A percentile compares a stretch with the other conserved stretches of the same genome.
Evolutionary conservation across 2,797 vertebrate species (phyloP).

Genomic region (Delichon dasypus): DNA sequence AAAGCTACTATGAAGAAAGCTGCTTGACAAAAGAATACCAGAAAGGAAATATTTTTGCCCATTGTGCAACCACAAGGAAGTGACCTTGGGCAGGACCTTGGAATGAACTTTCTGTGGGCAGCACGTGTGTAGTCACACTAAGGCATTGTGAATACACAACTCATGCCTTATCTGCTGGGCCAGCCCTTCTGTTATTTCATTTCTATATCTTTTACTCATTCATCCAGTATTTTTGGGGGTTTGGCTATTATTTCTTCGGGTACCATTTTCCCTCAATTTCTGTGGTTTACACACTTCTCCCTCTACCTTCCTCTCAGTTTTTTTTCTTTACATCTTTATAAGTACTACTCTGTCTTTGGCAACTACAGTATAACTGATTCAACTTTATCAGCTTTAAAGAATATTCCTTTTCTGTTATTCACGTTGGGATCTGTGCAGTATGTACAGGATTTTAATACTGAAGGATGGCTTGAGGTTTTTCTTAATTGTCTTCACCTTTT

Average conservation of each 20-base stretch:
- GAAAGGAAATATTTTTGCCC: constrained; percentile 46
- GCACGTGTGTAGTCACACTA: background rate
- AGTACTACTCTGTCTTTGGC: background rate
- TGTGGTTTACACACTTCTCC: background rate
- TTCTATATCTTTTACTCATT: background rate
- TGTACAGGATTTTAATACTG: background rate
- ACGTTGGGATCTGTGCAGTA: background rate
- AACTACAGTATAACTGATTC: background rate
- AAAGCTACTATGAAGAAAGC: background rate
- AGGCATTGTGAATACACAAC: background rate
- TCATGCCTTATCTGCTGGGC: background rate
- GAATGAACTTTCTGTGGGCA: constrained; percentile 39
- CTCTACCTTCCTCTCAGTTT: background rate
- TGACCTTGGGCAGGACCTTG: constrained; percentile 14
- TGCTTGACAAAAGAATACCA: constrained; percentile 28
- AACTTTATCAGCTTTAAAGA: background rate
- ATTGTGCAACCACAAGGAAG: constrained; percentile 46
- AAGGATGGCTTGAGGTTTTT: background rate
- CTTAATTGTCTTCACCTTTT: background rate
- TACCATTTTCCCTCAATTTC: background rate
- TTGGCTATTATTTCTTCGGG: background rate
- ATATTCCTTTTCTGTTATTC: background rate
- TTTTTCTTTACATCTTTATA: background rate
- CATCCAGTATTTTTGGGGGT: background rate
- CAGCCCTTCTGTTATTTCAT: background rate